Base-by-base conservation (phyloP, 37 sponge, comb jelly and placozoan species). In the Agelas oroides region DNA sequence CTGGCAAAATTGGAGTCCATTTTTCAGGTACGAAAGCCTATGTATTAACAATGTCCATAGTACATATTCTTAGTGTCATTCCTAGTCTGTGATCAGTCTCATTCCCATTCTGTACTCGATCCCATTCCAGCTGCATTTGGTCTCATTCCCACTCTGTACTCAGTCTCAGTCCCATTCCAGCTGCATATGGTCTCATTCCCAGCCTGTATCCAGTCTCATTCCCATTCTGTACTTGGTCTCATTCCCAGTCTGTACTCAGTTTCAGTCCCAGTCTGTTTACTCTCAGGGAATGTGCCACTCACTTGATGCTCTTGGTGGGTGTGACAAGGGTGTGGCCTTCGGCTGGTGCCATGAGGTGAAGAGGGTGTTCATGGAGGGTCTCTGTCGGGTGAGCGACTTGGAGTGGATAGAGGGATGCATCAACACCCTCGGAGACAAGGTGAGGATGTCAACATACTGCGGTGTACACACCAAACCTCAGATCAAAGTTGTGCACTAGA, bases 301-400 rank as follows among this genome's bases (percentile, higher is more conserved):
- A 24, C 61, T 32, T 2, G 39, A 40, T 31, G 35, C 20, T 24
- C 31, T 3, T 27, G 27, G 31, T 46, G 68, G 63, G 14, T 40
- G 27, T 40, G 20, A 5, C 3, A 5, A 16, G 14, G 61, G 46
- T 24, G 23, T 88, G 13, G 71, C 41, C 34, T 71, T 68, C 54
- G 37, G 83, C 13, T 92, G 93, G 96, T 30, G 31, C 14, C 86
- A 87, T 59, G 96, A 96, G 59, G 70, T 79, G 36, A 85, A 66
- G 36, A 84, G 96, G 59, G 86, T 84, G 0, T 86, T 90, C 58
- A 52, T 74, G 21, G 87, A 82, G 53, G 77, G 82, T 24, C 57
- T 96, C 34, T 86, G 91, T 41, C 74, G 93, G n/a, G 62, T 25
- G 18, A 58, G 58, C 19, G 90, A 93, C 76, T 35, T 15, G 19